These are phyloP conservation scores for Stomorhina lunata DNA, from an alignment of 2,888 invertebrate species.

Conservation along the genomic window DNA sequence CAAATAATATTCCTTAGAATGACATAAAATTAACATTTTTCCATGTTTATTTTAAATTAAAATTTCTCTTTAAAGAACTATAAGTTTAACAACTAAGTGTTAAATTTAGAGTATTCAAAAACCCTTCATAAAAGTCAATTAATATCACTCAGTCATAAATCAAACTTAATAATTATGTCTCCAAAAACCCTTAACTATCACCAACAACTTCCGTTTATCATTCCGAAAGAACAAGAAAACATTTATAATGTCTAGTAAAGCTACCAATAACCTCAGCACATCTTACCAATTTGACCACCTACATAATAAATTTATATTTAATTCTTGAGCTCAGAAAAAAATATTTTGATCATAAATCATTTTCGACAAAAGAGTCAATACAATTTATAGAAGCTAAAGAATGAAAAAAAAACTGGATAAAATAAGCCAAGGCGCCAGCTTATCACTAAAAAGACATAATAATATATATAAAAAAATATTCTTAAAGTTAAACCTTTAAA, in stretches of 20 bases:
- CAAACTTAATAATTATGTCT: background rate
- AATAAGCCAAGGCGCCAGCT: slow-evolving; percentile 78
- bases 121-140: background rate
- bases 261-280: slow-evolving; percentile 11
- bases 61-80: too few relatives aligned
- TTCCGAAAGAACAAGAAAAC: background rate
- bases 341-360: slow-evolving; percentile 52
- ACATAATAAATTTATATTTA: slow-evolving; percentile 47
- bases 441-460: slow-evolving; percentile 69
- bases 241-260: slow-evolving; percentile 9
- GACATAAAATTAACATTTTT: too few relatives aligned
- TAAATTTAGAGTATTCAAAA: background rate
- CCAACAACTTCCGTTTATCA: slow-evolving; percentile 30
- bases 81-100: too few relatives aligned
- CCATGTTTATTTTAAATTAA: too few relatives aligned
- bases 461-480: background rate
- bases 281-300: slow-evolving; percentile 49
- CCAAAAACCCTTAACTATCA: background rate
- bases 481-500: slow-evolving; percentile 27
- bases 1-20: too few relatives aligned
- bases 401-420: slow-evolving; percentile 62
- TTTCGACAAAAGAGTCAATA: slow-evolving; percentile 56
- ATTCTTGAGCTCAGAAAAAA: background rate
- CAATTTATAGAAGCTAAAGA: slow-evolving; percentile 46
- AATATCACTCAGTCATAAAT: background rate